These are phyloP conservation scores for Sarcophaga bullata DNA, from an alignment of 1,140 invertebrate genomes.

Conservation along the genomic window DNA sequence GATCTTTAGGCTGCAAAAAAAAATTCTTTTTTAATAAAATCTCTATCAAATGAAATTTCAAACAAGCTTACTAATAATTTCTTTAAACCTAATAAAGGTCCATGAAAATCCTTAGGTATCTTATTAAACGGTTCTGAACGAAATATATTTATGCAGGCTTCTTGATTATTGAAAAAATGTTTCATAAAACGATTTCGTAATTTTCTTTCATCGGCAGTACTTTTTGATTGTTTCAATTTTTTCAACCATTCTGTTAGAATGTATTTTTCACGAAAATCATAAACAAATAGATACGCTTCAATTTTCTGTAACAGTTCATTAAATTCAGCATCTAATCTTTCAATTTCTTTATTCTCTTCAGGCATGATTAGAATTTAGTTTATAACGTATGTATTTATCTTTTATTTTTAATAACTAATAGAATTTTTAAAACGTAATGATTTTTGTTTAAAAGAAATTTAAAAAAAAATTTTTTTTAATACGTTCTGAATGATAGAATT, in stretches of 20 bases:
- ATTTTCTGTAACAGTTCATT: not conserved
- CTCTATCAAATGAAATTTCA: not conserved
- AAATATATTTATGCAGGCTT: slow-evolving; percentile 24
- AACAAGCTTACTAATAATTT: slow-evolving; percentile 30
- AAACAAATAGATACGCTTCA: not conserved
- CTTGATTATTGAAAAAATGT: slow-evolving; percentile 32
- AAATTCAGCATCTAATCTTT: slow-evolving; percentile 2
- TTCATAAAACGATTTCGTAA: slow-evolving; percentile 39
- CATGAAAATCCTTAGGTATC: slow-evolving; percentile 15
- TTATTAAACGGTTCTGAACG: slow-evolving; percentile 40
- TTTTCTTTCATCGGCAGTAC: slow-evolving; percentile 24
- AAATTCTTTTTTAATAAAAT: not conserved
- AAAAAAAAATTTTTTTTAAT: too few relatives aligned
- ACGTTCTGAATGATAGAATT: too few relatives aligned
- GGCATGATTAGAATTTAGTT: not conserved
- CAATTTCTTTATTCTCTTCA: not conserved
- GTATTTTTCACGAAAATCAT: slow-evolving; percentile 41
- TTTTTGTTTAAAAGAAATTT: too few relatives aligned
- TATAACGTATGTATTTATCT: not conserved
- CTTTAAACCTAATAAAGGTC: slow-evolving; percentile 1
- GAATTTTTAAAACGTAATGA: too few relatives aligned
- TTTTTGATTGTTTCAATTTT: slow-evolving; percentile 36
- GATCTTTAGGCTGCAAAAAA: slow-evolving; percentile 4
- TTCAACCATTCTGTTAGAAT: slow-evolving; percentile 42
- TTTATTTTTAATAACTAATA: too few relatives aligned